Evolutionary conservation across 2,888 invertebrate genomes (phyloP).

Genomic region (Cheilosia variabilis): DNA sequence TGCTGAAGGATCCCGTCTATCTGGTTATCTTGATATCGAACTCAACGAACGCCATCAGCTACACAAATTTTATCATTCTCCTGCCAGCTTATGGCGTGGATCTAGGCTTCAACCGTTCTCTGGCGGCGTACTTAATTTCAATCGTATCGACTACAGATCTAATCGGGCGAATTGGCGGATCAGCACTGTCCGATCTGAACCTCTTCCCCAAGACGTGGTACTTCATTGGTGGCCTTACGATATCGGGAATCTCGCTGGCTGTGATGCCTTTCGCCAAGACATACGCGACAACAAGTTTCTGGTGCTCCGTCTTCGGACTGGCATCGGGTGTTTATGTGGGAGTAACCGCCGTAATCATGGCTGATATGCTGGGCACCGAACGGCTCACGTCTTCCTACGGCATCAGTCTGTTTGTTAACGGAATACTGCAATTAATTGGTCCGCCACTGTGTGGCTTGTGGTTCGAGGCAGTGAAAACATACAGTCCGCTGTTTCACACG

Average conservation of each 20-base stretch:
- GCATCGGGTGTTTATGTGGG: slow-evolving; percentile 94
- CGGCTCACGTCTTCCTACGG: slow-evolving; percentile 94
- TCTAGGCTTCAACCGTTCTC: slow-evolving; percentile 88
- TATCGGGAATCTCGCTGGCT: slow-evolving; percentile 90
- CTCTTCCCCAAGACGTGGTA: slow-evolving; percentile 92
- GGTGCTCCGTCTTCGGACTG: slow-evolving; percentile 91
- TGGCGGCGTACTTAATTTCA: slow-evolving; percentile 90
- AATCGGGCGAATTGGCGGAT: slow-evolving; percentile 93
- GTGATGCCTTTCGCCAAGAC: slow-evolving; percentile 88
- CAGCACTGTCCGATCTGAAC: slow-evolving; percentile 91
- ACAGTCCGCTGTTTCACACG: slow-evolving; percentile 89
- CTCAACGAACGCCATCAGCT: slow-evolving; percentile 93
- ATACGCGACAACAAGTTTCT: slow-evolving; percentile 87
- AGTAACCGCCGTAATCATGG: slow-evolving; percentile 94
- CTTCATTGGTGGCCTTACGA: slow-evolving; percentile 90
- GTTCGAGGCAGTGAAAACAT: slow-evolving; percentile 87
- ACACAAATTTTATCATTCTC: slow-evolving; percentile 93
- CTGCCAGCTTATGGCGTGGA: slow-evolving; percentile 90
- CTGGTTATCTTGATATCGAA: slow-evolving; percentile 92
- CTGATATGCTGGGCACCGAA: slow-evolving; percentile 93
- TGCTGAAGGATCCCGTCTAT: slow-evolving; percentile 91
- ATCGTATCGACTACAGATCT: slow-evolving; percentile 92
- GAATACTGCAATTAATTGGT: slow-evolving; percentile 91
- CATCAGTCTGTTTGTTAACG: slow-evolving; percentile 93
- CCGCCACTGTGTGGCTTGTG: slow-evolving; percentile 93